Conservation (phyloP, 1,140 invertebrate genomes). For the Hypsibius dujardini region DNA sequence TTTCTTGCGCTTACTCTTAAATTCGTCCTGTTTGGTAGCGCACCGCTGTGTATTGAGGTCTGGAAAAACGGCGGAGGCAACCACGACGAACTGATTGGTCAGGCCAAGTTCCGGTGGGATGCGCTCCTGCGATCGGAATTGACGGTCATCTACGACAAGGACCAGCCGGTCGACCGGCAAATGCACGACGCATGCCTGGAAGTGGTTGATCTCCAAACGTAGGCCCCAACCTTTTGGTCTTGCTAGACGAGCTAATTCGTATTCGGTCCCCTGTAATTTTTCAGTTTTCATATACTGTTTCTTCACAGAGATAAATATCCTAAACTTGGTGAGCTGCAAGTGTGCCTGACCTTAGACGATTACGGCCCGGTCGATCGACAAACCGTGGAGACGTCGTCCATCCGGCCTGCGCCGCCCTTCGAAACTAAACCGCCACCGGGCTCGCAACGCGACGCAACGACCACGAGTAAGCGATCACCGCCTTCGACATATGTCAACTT, state of each 20-base stretch:
- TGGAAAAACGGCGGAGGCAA: not conserved
- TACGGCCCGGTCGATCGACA: not conserved
- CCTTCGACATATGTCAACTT: too few species aligned
- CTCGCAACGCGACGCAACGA: too few species aligned
- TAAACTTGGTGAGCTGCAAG: not conserved
- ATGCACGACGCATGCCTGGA: not conserved
- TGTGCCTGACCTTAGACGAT: not conserved
- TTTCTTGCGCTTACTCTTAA: too few species aligned
- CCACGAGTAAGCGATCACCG: too few species aligned
- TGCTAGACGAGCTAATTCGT: too few species aligned
- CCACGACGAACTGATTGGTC: slow-evolving; percentile 6
- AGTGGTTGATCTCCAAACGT: slow-evolving; percentile 12
- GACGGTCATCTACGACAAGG: not conserved
- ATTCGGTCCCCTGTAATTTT: too few species aligned
- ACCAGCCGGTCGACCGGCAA: not conserved
- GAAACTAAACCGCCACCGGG: too few species aligned
- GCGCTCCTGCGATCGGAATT: not conserved
- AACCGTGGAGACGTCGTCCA: not conserved
- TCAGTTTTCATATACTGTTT: not conserved
- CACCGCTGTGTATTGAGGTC: slow-evolving; percentile 10
- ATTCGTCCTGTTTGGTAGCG: too few species aligned
- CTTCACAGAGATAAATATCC: slow-evolving; percentile 2
- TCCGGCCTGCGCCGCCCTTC: not conserved
- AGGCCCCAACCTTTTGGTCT: too few species aligned
- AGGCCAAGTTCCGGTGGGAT: slow-evolving; percentile 5